phyloP scores from a whole-genome alignment of 2,113 vertebrate genomes.

The mouse (Mus musculus) region GRCm39 chr4:88326001-88326500 shows the following conservation, averaged over 20 bases:
- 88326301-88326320: slow-evolving; percentile 19
- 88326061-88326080: neutral
- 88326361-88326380: slow-evolving; percentile 52
- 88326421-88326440: neutral
- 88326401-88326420: neutral
- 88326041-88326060: neutral
- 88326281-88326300: neutral
- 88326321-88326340: slow-evolving; percentile 58
- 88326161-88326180: neutral
- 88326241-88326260: neutral
- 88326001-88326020: neutral
- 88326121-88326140: neutral
- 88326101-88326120: neutral
- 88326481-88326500: neutral
- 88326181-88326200: neutral
- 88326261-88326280: neutral
- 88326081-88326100: neutral
- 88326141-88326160: neutral
- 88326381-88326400: slow-evolving; percentile 53
- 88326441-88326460: slow-evolving; percentile 35
- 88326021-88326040: neutral
- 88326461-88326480: slow-evolving; percentile 16
- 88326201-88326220: neutral
- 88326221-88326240: neutral
- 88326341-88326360: slow-evolving; percentile 48